Conservation (phyloP, 2,113 vertebrate species). For the Desmodus rotundus region DNA sequence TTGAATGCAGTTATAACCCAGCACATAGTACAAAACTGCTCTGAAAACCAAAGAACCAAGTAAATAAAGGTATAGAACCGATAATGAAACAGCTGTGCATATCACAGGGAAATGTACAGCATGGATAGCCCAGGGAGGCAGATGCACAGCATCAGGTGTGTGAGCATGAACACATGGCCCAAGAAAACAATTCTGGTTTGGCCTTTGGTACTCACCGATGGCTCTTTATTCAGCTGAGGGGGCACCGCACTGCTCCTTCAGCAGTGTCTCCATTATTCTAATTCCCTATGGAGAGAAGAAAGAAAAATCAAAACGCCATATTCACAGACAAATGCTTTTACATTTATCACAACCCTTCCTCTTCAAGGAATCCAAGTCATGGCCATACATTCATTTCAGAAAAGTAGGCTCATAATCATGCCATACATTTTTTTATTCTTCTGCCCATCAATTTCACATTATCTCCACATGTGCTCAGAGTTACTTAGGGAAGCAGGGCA, state of each 20-base stretch:
- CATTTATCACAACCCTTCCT: constrained; percentile 15
- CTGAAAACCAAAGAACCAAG: constrained; percentile 46
- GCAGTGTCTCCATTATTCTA: constrained; percentile 80
- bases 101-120: not conserved
- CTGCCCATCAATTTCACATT: not conserved
- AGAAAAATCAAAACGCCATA: constrained; percentile 47
- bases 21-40: not conserved
- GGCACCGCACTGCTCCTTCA: constrained; percentile 79
- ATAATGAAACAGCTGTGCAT: not conserved
- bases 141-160: not conserved
- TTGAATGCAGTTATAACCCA: constrained; percentile 43
- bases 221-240: constrained; percentile 49
- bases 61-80: constrained; percentile 35
- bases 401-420: not conserved
- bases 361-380: constrained; percentile 11
- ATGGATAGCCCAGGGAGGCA: not conserved
- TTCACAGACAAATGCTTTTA: constrained; percentile 24
- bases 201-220: constrained; percentile 60
- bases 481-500: not conserved
- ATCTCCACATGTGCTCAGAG: not conserved
- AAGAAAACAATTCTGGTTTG: constrained; percentile 38
- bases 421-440: not conserved
- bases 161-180: not conserved
- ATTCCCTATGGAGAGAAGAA: constrained; percentile 76
- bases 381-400: not conserved